Percentiles rank a stretch among this genome's conserved stretches.
Evolutionary conservation across 2,797 vertebrate species (phyloP).

Genomic region (Pangasius larnaudii): DNA sequence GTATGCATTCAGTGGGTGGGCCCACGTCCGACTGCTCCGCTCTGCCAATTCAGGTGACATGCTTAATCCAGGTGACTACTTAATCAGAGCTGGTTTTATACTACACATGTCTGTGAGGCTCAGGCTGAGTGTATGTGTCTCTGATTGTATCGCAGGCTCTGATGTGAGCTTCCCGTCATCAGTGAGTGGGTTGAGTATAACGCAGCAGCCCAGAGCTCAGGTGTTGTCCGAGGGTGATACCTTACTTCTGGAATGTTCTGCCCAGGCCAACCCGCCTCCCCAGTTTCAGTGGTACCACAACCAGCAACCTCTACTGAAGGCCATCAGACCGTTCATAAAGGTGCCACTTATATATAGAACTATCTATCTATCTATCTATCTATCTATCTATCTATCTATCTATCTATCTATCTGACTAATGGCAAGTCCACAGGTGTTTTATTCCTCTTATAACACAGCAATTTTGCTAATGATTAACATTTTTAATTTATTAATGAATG

Average conservation of each 20-base stretch:
- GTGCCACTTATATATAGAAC: conserved; percentile 57
- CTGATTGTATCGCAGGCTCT: conserved; percentile 62
- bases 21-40: conserved; percentile 65
- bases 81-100: not conserved
- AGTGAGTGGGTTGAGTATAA: conserved; percentile 72
- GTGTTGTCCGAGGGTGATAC: conserved; percentile 75
- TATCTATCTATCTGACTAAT: no score
- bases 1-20: conserved; percentile 82
- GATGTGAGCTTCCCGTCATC: conserved; percentile 70
- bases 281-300: conserved; percentile 87
- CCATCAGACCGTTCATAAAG: conserved; percentile 66
- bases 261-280: conserved; percentile 78
- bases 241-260: conserved; percentile 76
- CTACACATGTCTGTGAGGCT: not conserved
- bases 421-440: not conserved
- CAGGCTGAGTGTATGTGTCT: not conserved
- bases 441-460: not conserved
- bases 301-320: conserved; percentile 63
- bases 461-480: not conserved
- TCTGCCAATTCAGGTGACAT: conserved; percentile 70
- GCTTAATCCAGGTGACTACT: conserved; percentile 33
- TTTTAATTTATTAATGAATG: not conserved
- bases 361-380: not conserved
- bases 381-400: no score
- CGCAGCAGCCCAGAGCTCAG: conserved; percentile 71